These are phyloP conservation scores for Beroe forskalii DNA, from an alignment of 37 sponge, comb jelly and placozoan genomes.

Conservation along the genomic window DNA sequence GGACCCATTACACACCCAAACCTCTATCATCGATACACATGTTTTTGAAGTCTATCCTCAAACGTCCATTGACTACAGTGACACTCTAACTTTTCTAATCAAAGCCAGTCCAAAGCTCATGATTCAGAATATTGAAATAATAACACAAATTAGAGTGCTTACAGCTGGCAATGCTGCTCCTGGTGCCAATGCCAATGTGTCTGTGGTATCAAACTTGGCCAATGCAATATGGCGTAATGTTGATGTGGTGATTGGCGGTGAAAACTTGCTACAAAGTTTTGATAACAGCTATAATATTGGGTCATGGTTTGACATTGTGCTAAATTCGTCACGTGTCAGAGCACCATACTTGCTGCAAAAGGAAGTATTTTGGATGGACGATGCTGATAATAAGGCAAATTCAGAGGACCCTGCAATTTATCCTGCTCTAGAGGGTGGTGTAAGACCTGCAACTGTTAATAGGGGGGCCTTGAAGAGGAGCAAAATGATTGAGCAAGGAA, in stretches of 20 bases:
- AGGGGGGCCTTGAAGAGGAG: neutral
- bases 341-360: neutral
- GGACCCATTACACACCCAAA: constrained; percentile 51
- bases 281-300: constrained; percentile 38
- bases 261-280: constrained; percentile 48
- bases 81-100: constrained; percentile 44
- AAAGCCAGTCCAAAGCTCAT: constrained; percentile 8
- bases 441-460: neutral
- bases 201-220: neutral
- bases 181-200: constrained; percentile 33
- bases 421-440: neutral
- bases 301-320: constrained; percentile 4
- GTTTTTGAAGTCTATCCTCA: constrained; percentile 42
- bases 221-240: constrained; percentile 18
- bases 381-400: neutral
- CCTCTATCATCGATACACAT: constrained; percentile 6
- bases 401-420: neutral
- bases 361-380: neutral
- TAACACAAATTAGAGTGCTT: constrained; percentile 26
- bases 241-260: constrained; percentile 42
- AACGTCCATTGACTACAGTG: constrained; percentile 32
- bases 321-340: neutral
- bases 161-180: neutral
- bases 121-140: constrained; percentile 28
- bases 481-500: neutral